Evolutionary conservation across 2,888 invertebrate species (phyloP).

Genomic region (Nephrotoma flavescens): DNA sequence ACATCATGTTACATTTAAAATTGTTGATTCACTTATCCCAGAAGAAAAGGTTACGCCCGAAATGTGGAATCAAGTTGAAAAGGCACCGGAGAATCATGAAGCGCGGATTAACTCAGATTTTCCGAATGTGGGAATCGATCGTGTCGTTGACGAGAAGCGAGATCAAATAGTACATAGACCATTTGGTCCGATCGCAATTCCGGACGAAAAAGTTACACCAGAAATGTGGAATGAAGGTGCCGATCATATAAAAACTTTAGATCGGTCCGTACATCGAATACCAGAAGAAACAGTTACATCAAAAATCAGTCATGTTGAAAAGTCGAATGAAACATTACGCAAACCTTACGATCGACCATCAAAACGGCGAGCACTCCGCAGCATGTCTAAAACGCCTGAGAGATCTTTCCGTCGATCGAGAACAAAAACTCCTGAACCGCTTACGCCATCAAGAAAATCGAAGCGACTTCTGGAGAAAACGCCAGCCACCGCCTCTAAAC

Average conservation of each 20-base stretch:
- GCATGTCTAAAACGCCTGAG: conserved; percentile 12
- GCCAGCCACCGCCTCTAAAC: neutral
- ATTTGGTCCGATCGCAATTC: neutral
- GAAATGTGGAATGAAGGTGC: neutral
- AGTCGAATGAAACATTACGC: neutral
- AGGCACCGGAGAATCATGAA: no score
- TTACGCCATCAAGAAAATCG: conserved; percentile 9
- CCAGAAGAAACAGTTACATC: neutral
- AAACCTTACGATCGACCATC: neutral
- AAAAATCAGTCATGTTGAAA: neutral
- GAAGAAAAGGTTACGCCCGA: neutral
- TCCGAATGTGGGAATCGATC: neutral
- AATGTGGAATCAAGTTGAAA: neutral
- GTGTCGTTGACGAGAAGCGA: neutral
- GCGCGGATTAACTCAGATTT: no score
- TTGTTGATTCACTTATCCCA: neutral
- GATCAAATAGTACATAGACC: neutral
- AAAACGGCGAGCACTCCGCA: conserved; percentile 2
- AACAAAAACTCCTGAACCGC: neutral
- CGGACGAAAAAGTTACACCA: neutral
- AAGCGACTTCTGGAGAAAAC: neutral
- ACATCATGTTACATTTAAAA: neutral
- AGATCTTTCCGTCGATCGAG: neutral
- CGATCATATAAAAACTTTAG: neutral
- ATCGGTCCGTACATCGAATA: neutral